Percentiles rank a stretch among this genome's conserved stretches.
These are phyloP conservation scores for Eupelmus urozonus DNA, from an alignment of 2,888 invertebrate genomes.

Conservation along the genomic window DNA sequence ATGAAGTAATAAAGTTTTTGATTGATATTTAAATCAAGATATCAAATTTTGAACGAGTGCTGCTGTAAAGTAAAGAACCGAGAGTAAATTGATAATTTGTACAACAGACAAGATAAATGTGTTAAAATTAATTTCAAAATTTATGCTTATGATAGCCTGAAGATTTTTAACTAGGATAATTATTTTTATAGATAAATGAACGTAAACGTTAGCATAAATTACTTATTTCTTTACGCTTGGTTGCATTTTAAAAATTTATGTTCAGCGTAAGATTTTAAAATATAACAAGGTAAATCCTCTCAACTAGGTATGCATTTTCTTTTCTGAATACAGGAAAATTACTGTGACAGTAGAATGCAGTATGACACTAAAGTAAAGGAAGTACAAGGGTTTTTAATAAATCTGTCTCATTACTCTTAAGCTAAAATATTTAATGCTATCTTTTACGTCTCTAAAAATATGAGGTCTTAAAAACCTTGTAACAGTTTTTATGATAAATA, in stretches of 20 bases:
- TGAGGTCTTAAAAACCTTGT: not conserved
- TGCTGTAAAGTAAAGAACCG: too few relatives aligned
- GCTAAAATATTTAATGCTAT: not conserved
- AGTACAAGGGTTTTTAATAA: constrained; percentile 14
- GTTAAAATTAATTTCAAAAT: too few relatives aligned
- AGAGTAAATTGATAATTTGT: too few relatives aligned
- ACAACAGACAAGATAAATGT: too few relatives aligned
- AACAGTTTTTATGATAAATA: not conserved
- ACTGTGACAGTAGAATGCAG: not conserved
- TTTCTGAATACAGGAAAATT: constrained; percentile 13
- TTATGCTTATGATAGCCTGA: too few relatives aligned
- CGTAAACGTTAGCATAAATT: too few relatives aligned
- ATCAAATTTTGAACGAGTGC: too few relatives aligned
- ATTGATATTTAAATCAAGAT: too few relatives aligned
- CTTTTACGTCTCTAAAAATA: not conserved
- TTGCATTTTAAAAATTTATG: constrained; percentile 2
- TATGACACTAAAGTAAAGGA: not conserved
- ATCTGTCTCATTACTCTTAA: not conserved
- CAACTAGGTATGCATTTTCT: constrained; percentile 21
- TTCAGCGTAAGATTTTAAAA: not conserved
- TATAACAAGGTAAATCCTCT: constrained; percentile 17
- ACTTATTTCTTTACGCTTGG: not conserved
- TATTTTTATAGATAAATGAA: too few relatives aligned
- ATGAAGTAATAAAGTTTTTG: too few relatives aligned
- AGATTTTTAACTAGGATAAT: too few relatives aligned